Evolutionary conservation across 2,797 vertebrate genomes (phyloP).

Genomic region (Spinus pinus): DNA sequence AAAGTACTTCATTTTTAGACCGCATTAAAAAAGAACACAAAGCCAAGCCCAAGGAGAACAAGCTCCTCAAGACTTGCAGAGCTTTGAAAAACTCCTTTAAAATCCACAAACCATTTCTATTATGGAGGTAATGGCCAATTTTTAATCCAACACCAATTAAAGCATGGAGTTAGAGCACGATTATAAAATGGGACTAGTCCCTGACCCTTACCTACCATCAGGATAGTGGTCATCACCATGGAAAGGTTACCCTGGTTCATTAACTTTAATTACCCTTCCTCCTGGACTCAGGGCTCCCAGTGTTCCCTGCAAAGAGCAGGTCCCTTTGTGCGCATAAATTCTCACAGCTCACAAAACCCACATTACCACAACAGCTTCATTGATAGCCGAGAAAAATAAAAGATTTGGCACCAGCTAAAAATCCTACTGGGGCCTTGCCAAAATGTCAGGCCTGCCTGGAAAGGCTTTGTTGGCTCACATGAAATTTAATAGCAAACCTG

Average conservation of each 20-base stretch:
- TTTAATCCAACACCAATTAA: slow-evolving; percentile 59
- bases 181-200: slow-evolving; percentile 53
- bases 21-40: background rate
- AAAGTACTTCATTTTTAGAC: background rate
- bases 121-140: slow-evolving; percentile 24
- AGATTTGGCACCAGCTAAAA: slow-evolving; percentile 73
- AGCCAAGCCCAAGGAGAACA: slow-evolving; percentile 6
- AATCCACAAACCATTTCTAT: slow-evolving; percentile 2
- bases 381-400: slow-evolving; percentile 78
- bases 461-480: slow-evolving; percentile 60
- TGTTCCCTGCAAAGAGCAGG: slow-evolving; percentile 80
- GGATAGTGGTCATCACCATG: slow-evolving; percentile 70
- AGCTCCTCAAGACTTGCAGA: background rate
- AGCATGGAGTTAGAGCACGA: background rate
- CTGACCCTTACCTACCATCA: slow-evolving; percentile 71
- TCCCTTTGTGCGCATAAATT: slow-evolving; percentile 80
- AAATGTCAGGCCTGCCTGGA: slow-evolving; percentile 70
- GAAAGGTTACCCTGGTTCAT: slow-evolving; percentile 80
- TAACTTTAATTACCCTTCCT: slow-evolving; percentile 82
- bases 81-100: slow-evolving; percentile 26
- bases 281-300: slow-evolving; percentile 73
- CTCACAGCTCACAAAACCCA: slow-evolving; percentile 82
- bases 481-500: slow-evolving; percentile 71
- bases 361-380: slow-evolving; percentile 81
- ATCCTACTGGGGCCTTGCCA: slow-evolving; percentile 75